phyloP scores from a whole-genome alignment of 2,888 invertebrate species.

The Heliconius erato region DNA sequence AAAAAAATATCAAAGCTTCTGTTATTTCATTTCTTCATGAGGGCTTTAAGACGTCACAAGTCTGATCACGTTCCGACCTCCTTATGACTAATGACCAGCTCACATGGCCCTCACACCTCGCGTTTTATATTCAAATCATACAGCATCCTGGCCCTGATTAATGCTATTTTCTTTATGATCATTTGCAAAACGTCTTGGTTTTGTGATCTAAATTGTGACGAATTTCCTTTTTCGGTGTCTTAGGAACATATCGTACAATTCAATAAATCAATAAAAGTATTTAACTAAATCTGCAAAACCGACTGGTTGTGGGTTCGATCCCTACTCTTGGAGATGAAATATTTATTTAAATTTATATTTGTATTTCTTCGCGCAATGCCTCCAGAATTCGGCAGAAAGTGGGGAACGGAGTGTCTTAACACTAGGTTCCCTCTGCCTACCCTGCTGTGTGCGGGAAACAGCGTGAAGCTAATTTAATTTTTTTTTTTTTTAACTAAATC shows the following conservation, averaged over 20 bases:
- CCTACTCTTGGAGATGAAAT: no score
- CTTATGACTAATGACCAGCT: conserved; percentile 85
- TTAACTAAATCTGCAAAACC: conserved; percentile 37
- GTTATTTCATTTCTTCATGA: conserved; percentile 45
- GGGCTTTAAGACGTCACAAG: conserved; percentile 61
- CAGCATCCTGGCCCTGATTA: conserved; percentile 82
- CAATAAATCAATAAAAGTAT: conserved; percentile 34
- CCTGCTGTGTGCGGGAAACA: no score
- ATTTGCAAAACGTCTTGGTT: conserved; percentile 73
- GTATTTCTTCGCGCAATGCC: no score
- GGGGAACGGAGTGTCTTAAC: no score
- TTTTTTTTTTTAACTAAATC: conserved; percentile 30
- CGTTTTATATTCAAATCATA: conserved; percentile 85
- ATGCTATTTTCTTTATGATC: conserved; percentile 80
- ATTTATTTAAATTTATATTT: no score
- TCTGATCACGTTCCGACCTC: conserved; percentile 75
- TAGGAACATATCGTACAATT: neutral
- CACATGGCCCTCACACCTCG: conserved; percentile 70
- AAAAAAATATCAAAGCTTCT: conserved; percentile 38
- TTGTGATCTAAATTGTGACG: conserved; percentile 10
- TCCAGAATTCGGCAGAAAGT: no score
- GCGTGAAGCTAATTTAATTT: no score
- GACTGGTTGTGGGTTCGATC: no score
- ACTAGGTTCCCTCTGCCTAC: no score
- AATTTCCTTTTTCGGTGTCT: conserved; percentile 11